Conservation (phyloP, 2,113 vertebrate species). For the Psittacula cyanocephala region DNA sequence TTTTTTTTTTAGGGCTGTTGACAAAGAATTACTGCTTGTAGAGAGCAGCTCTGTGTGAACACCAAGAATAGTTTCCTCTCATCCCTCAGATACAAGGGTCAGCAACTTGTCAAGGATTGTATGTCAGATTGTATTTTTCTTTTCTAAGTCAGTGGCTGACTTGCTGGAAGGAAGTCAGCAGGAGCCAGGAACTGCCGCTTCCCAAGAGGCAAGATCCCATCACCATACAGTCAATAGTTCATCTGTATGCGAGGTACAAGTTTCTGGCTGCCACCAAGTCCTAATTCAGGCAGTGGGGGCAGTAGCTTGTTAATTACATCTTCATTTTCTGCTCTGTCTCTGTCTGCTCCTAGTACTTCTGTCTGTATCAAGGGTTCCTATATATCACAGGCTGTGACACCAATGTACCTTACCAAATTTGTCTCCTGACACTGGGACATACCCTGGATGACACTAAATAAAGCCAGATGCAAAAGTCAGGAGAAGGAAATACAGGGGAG, state of each 20-base stretch:
- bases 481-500: background rate
- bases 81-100: slow-evolving; percentile 4
- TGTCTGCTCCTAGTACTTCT: background rate
- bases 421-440: background rate
- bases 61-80: background rate
- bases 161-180: slow-evolving; percentile 44
- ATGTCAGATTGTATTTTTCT: slow-evolving; percentile 36
- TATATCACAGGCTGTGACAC: background rate
- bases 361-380: background rate
- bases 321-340: background rate
- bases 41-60: background rate
- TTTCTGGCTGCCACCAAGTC: background rate
- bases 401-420: background rate
- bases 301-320: background rate
- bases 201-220: background rate
- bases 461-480: background rate
- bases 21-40: slow-evolving; percentile 1
- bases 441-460: background rate
- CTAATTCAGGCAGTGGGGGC: background rate
- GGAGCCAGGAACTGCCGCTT: slow-evolving; percentile 35
- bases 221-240: background rate
- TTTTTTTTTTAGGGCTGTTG: background rate
- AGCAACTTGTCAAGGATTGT: slow-evolving; percentile 44
- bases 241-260: background rate
- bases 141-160: slow-evolving; percentile 25